These are phyloP conservation scores for Apostichopus japonicus DNA, from an alignment of 35 echinoderm and acorn worm genomes.

Conservation along the genomic window DNA sequence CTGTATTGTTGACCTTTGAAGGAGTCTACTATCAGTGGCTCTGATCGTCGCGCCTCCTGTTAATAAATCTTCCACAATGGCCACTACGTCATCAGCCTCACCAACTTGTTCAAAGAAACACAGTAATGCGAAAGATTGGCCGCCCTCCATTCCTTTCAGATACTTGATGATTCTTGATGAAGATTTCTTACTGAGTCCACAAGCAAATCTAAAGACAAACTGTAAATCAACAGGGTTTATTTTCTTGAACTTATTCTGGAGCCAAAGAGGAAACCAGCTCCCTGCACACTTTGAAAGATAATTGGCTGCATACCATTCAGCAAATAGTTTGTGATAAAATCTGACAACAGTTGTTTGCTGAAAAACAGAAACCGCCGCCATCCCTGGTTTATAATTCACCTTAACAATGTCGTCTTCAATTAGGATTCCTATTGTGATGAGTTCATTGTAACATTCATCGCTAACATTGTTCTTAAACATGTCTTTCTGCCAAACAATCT, in stretches of 20 bases:
- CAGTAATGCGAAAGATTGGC: neutral
- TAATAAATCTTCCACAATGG: neutral
- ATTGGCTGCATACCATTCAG: slow-evolving; percentile 32
- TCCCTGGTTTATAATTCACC: neutral
- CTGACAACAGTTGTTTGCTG: neutral
- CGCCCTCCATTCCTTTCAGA: neutral
- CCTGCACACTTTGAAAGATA: neutral
- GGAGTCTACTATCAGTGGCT: neutral
- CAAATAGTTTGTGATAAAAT: slow-evolving; percentile 30
- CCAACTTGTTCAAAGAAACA: neutral
- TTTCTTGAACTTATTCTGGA: neutral
- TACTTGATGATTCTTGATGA: neutral
- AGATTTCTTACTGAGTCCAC: neutral
- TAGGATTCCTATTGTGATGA: neutral
- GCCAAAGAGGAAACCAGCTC: neutral
- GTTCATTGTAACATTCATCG: slow-evolving; percentile 1
- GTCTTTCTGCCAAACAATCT: neutral
- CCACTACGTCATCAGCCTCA: neutral
- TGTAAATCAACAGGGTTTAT: slow-evolving; percentile 1
- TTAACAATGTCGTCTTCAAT: neutral
- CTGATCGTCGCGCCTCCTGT: neutral
- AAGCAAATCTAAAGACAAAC: slow-evolving; percentile 20
- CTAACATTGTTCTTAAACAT: neutral
- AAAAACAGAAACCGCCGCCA: neutral
- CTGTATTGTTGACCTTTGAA: neutral